A percentile compares a stretch with the other conserved stretches of the same genome.
phyloP scores from a whole-genome alignment of 2,113 vertebrate species.

The Aphelocoma coerulescens region DNA sequence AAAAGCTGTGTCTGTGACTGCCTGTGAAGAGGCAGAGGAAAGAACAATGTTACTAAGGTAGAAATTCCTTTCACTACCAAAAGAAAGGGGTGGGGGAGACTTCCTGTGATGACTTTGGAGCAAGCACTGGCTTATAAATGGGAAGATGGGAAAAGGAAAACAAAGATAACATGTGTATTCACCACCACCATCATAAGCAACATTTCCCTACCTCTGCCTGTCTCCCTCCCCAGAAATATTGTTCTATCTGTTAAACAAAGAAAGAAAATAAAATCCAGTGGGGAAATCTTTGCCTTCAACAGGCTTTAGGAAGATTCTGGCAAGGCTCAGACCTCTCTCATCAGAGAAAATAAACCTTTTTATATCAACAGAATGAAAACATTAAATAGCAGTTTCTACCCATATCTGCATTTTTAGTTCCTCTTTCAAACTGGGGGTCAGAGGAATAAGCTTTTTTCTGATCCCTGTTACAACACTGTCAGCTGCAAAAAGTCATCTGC shows the following conservation, averaged over 20 bases:
- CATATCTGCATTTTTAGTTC: neutral
- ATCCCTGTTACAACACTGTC: slow-evolving; percentile 18
- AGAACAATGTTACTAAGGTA: neutral
- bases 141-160: neutral
- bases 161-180: neutral
- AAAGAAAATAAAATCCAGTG: slow-evolving; percentile 4
- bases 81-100: neutral
- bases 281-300: neutral
- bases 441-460: neutral
- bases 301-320: neutral
- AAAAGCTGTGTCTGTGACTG: neutral
- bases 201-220: neutral
- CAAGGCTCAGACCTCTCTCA: neutral
- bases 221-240: neutral
- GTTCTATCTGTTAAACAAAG: neutral
- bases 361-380: slow-evolving; percentile 30
- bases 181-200: neutral
- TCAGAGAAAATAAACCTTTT: neutral
- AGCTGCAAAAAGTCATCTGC: slow-evolving; percentile 48
- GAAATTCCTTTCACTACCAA: neutral
- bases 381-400: neutral
- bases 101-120: neutral
- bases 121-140: neutral
- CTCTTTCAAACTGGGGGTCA: neutral
- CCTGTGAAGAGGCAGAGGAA: neutral